Base-by-base conservation (phyloP, 2,888 invertebrate genomes). In the Acrobasis consociella region DNA sequence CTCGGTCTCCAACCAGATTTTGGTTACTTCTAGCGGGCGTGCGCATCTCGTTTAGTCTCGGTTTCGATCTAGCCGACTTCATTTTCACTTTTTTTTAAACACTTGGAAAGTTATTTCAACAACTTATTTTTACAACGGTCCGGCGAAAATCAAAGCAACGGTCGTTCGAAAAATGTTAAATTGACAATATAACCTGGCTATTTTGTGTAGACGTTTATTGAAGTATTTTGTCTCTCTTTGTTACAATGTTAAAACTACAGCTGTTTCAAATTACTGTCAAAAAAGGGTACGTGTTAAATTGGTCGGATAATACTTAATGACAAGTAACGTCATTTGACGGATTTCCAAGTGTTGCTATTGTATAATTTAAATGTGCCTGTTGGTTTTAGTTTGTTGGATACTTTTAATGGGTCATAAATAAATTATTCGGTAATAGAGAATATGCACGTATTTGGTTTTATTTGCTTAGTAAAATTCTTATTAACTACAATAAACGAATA, bases 51-150 rank as follows among this genome's bases (percentile, higher is more conserved):
- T 91, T 90, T 63, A 91, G 69, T 73, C 81, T 86, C 64, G 82
- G 87, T 84, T 91, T 92, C 17, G 91, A 92, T 82, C 87, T 92
- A 9, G 91, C 89, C 0, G 91, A 86, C 80, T 84, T 91, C 91
- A 91, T 91, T 79, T 79, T 86, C 49, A 71, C 69, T 72, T 65
- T 66, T 70, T 68, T 59, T 70, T 67, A 72, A 62, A 69, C 70
- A 76, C 70, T 71, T 70, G 9, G 64, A 71, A 74, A 66, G 66
- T 65, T 70, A 64, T 73, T 73, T 73, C 67, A 16, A 64, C 58
- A 67, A 62, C 66, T 66, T 69, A 67, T 69, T 70, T 75, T 76
- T 73, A 69, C 73, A 81, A 83, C 81, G 82, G 81, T 76, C 79
- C 67, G 60, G 64, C 65, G 68, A 82, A 87, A 84, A 31, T 87